Evolutionary conservation across 2,888 invertebrate species (phyloP).

Genomic region (Leucophenga montana): DNA sequence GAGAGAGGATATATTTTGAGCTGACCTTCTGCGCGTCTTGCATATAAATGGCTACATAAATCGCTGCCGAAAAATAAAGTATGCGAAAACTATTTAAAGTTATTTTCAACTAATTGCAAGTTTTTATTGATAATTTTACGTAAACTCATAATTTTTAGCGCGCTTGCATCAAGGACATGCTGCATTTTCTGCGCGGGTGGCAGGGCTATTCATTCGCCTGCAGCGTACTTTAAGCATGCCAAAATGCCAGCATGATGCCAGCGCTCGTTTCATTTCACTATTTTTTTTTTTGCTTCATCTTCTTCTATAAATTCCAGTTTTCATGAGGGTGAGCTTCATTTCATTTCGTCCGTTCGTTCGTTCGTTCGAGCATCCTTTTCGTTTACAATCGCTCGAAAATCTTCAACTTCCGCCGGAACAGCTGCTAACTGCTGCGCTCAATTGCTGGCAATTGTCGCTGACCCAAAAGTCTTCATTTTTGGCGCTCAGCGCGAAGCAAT

Average conservation of each 20-base stretch:
- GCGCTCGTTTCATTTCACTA: neutral
- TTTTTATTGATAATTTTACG: slow-evolving; percentile 45
- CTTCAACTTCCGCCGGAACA: slow-evolving; percentile 45
- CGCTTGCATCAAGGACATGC: slow-evolving; percentile 41
- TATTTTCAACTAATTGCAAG: slow-evolving; percentile 54
- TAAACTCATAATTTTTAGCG: slow-evolving; percentile 48
- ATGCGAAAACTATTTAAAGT: slow-evolving; percentile 43
- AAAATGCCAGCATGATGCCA: slow-evolving; percentile 31
- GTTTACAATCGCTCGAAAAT: slow-evolving; percentile 24
- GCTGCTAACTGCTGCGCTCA: slow-evolving; percentile 53
- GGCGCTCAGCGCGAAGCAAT: slow-evolving; percentile 44
- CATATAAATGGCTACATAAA: slow-evolving; percentile 9
- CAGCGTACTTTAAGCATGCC: slow-evolving; percentile 26
- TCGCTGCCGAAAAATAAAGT: too few relatives aligned
- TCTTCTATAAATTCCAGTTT: slow-evolving; percentile 44
- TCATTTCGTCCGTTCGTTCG: neutral
- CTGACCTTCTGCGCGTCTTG: too few relatives aligned
- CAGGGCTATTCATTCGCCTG: slow-evolving; percentile 24
- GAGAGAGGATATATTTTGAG: too few relatives aligned
- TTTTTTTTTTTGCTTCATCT: slow-evolving; percentile 25
- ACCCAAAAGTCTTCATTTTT: slow-evolving; percentile 40
- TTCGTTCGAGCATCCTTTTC: neutral
- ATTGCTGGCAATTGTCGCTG: slow-evolving; percentile 39
- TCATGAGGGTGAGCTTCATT: slow-evolving; percentile 10
- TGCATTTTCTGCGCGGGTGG: slow-evolving; percentile 26